Evolutionary conservation across 2,888 invertebrate genomes (phyloP), one percentile per base, ranked within the genome.

Genomic region (Aphrophora alni): DNA sequence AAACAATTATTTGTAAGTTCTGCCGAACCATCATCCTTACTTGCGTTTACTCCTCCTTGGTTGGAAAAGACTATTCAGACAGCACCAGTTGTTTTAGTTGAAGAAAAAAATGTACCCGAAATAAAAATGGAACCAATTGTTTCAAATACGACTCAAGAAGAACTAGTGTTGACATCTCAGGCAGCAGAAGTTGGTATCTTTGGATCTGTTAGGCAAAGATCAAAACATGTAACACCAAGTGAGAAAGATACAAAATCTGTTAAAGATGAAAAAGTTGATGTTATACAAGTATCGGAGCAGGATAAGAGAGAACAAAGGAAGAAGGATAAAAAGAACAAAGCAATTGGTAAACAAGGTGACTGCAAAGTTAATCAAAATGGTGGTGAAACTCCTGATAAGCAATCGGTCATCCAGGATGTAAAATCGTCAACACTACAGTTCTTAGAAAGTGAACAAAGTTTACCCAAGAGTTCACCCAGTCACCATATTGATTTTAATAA

Each of bases 111-210:
- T 44, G 12, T 14, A 17, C 5, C 21, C 14, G 21, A 21, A 21
- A 14, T 5, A 10, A 59, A 59, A 59, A 21, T 8, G 21, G 59
- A 59, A 59, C 59, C n/a, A n/a, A 21, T 21, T 5, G 33, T 33
- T 33, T 33, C 33, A 33, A n/a, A n/a, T 14, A 44, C 44, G 14
- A 44, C 8, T 14, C 2, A 59, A 59, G 59, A 59, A 59, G 59
- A 59, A 59, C 59, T 2, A 21, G 21, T 38, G 21, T 77, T 77
- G 21, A 70, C 38, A 69, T 28, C 77, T 38, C 70, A 78, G 24
- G 81, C 81, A 27, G 70, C 68, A 38, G 81, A 81, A 71, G 59
- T 77, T 74, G 81, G 81, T 70, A 81, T 81, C 38, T 81, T 81
- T 75, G 81, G 81, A 24, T 81, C 81, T 14, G 81, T 81, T 5